Conservation (phyloP, 2,113 vertebrate species). For the Corydoras maculifer region DNA sequence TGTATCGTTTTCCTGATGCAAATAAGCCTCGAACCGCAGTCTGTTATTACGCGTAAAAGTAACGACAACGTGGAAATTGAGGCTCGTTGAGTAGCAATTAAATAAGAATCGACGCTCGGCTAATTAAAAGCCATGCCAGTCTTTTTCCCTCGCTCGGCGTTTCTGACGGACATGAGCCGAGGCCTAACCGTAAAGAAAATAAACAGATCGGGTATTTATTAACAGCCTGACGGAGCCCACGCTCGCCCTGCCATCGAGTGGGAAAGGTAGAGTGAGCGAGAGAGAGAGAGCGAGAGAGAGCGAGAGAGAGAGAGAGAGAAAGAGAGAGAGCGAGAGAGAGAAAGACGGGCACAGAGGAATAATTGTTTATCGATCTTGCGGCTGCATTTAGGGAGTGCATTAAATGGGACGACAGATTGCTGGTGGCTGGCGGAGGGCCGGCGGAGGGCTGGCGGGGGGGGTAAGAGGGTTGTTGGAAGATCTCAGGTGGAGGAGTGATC, state of each 20-base stretch:
- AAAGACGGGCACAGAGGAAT: slow-evolving; percentile 34
- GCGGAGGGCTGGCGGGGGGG: no score
- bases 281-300: background rate
- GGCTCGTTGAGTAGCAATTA: background rate
- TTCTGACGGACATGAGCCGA: no score
- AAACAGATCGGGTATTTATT: slow-evolving; percentile 51
- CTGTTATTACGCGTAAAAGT: slow-evolving; percentile 1
- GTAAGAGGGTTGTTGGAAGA: no score
- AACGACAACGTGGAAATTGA: background rate
- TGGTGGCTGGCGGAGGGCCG: slow-evolving; percentile 36
- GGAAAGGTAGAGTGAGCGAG: slow-evolving; percentile 16
- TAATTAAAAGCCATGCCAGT: slow-evolving; percentile 10
- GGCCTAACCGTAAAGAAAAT: slow-evolving; percentile 32
- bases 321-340: background rate
- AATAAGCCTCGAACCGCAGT: background rate
- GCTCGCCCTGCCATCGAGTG: slow-evolving; percentile 40
- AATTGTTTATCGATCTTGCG: slow-evolving; percentile 50
- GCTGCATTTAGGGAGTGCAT: slow-evolving; percentile 51
- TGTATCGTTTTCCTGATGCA: no score
- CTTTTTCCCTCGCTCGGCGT: no score
- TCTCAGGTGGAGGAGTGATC: slow-evolving; percentile 24
- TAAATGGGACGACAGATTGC: slow-evolving; percentile 44
- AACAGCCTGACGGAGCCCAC: slow-evolving; percentile 40
- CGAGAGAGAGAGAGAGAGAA: slow-evolving; percentile 1
- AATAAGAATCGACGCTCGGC: slow-evolving; percentile 5